Evolutionary conservation across 1,140 invertebrate genomes (phyloP), one percentile per base, ranked within the genome.

Genomic region (Diabrotica virgifera): DNA sequence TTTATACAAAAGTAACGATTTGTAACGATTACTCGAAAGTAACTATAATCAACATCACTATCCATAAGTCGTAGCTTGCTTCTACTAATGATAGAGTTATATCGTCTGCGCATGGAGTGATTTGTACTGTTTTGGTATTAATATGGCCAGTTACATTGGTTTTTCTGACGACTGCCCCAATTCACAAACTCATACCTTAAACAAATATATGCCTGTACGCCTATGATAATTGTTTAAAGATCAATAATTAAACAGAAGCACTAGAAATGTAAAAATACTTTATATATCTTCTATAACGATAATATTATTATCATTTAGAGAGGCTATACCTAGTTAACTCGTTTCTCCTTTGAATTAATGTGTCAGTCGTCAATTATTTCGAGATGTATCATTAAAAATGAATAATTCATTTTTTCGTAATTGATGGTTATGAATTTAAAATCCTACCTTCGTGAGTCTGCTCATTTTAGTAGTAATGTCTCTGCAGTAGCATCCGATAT

Each of bases 211-310:
- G 24, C 4, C 24, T 24, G 40, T 46, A 46, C 40, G 40, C 40
- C 40, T n/a, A 46, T 46, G 40, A 46, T 10, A 46, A 46, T n/a
- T 10, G 40, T n/a, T 8, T n/a, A 46, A 46, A 46, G n/a, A n/a
- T n/a, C 40, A n/a, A 46, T 46, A 46, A 46, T 46, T 46, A 46
- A 46, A 46, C 40, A 46, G 40, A 46, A 46, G 40, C 40, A 46
- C 8, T n/a, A 46, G n/a, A 46, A 8, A 46, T 8, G n/a, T 10
- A 46, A 46, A 46, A 46, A 10, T 8, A 10, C n/a, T 46, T 10
- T 46, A 46, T 46, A 46, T 46, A 46, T 6, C 8, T 46, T 46
- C n/a, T 46, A 8, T 46, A 46, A 10, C 40, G 24, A 24, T 24
- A 10, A 46, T 46, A 46, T 46, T 46, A 46, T n/a, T 46, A 46